Evolutionary conservation across 2,797 vertebrate species (phyloP).

Genomic region (Melanotaenia boesemani): DNA sequence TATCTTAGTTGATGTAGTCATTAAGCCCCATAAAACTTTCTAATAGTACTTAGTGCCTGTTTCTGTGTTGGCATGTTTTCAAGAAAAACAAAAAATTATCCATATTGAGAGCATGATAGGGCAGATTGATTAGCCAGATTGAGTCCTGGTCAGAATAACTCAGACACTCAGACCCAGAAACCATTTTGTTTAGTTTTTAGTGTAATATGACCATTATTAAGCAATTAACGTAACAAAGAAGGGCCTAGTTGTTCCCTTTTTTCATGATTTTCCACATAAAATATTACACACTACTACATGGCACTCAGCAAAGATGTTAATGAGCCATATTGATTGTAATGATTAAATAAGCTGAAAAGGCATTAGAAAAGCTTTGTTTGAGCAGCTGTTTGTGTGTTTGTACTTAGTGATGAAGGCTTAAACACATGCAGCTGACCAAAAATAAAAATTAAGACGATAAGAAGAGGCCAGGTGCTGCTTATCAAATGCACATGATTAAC

Average conservation of each 20-base stretch:
- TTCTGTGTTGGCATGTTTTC: constrained; percentile 49
- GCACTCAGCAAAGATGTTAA: no score
- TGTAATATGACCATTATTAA: neutral
- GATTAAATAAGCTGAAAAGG: no score
- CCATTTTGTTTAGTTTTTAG: neutral
- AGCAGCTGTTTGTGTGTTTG: no score
- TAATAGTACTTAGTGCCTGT: constrained; percentile 19
- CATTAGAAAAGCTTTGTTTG: no score
- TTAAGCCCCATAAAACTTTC: constrained; percentile 37
- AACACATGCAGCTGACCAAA: no score
- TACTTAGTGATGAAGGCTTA: no score
- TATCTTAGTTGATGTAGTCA: constrained; percentile 32
- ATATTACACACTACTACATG: neutral
- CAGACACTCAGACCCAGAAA: no score
- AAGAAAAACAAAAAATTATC: constrained; percentile 52
- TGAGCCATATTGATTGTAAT: neutral
- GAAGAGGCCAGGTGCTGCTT: no score
- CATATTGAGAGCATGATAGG: constrained; percentile 45
- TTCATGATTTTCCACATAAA: neutral
- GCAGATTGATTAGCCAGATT: constrained; percentile 38
- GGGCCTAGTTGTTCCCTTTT: no score
- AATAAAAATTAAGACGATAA: no score
- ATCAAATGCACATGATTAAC: no score
- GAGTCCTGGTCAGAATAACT: neutral
- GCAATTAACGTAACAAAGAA: neutral